These are phyloP conservation scores for Clarias gariepinus DNA, from an alignment of 2,113 vertebrate genomes.

Conservation along the genomic window DNA sequence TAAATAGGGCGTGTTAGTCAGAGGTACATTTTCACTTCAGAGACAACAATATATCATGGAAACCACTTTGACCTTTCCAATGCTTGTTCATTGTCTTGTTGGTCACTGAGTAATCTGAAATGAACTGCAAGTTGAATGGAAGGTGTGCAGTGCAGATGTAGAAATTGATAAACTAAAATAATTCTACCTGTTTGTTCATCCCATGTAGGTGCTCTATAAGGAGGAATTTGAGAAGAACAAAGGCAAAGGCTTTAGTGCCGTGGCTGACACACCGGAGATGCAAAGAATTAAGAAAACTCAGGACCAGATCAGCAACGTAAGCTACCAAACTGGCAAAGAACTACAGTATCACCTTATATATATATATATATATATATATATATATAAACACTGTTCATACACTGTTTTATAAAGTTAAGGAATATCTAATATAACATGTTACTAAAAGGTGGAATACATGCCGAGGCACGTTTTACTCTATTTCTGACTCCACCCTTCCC, in stretches of 20 bases:
- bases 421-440: background rate
- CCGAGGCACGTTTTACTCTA: conserved; percentile 12
- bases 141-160: background rate
- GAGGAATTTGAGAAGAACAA: conserved; percentile 96
- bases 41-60: background rate
- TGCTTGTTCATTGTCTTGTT: background rate
- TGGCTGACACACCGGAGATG: conserved; percentile 89
- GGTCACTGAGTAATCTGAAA: background rate
- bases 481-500: background rate
- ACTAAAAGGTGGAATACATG: conserved; percentile 6
- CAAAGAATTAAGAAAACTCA: conserved; percentile 93
- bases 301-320: conserved; percentile 93
- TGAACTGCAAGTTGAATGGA: background rate
- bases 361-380: too few species aligned
- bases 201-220: conserved; percentile 88
- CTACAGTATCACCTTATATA: background rate
- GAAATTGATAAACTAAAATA: background rate
- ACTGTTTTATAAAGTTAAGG: background rate
- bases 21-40: background rate
- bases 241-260: conserved; percentile 89
- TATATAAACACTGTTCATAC: background rate
- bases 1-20: background rate
- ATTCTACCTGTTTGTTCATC: background rate
- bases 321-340: conserved; percentile 43
- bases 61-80: background rate